phyloP scores from a whole-genome alignment of 2,797 vertebrate genomes.

The Enteromius fasciolatus region DNA sequence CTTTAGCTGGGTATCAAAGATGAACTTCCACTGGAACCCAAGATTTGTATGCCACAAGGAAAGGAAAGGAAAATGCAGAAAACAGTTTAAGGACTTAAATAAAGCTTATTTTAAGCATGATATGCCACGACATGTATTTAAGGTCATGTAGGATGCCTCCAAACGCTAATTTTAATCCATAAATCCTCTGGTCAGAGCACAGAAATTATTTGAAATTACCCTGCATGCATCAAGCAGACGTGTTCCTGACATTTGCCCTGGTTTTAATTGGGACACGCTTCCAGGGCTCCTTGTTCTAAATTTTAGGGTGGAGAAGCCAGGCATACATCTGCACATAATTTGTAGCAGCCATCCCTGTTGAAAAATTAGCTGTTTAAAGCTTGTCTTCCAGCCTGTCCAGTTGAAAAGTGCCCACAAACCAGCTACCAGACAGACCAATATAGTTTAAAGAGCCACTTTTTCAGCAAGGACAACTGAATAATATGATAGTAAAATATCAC shows the following conservation, averaged over 20 bases:
- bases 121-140: not conserved
- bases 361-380: slow-evolving; percentile 15
- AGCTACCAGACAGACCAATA: not conserved
- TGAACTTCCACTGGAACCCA: not conserved
- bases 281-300: slow-evolving; percentile 49
- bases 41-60: not conserved
- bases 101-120: slow-evolving; percentile 16
- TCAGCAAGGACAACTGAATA: slow-evolving; percentile 55
- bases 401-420: not conserved
- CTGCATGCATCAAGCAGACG: slow-evolving; percentile 16
- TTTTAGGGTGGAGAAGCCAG: slow-evolving; percentile 54
- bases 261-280: slow-evolving; percentile 59
- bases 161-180: slow-evolving; percentile 46
- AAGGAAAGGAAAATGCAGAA: not conserved
- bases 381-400: not conserved
- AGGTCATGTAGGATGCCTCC: slow-evolving; percentile 46
- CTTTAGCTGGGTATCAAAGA: not conserved
- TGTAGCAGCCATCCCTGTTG: slow-evolving; percentile 53
- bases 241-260: slow-evolving; percentile 50
- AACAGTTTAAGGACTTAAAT: slow-evolving; percentile 7
- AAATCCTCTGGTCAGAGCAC: slow-evolving; percentile 64
- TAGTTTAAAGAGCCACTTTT: slow-evolving; percentile 3
- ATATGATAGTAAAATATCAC: slow-evolving; percentile 62
- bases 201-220: slow-evolving; percentile 59
- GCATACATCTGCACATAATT: slow-evolving; percentile 52